Evolutionary conservation across 2,113 vertebrate species (phyloP).

Genomic region (Hipposideros armiger): DNA sequence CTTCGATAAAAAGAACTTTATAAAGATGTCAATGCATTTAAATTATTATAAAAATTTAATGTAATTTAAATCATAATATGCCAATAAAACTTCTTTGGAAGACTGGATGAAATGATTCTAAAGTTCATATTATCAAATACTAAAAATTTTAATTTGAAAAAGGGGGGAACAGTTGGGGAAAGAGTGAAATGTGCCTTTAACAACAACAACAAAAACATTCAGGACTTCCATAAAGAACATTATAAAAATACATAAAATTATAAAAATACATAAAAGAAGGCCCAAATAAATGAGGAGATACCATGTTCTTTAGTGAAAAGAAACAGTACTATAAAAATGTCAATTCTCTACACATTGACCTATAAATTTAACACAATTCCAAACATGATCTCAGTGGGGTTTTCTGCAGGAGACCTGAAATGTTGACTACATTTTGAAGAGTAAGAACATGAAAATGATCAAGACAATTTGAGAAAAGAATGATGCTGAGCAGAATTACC

Average conservation of each 20-base stretch:
- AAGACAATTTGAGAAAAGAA: not conserved
- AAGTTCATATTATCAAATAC: slow-evolving; percentile 8
- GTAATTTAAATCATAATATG: slow-evolving; percentile 50
- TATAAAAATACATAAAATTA: not conserved
- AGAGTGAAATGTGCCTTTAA: not conserved
- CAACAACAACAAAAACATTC: not conserved
- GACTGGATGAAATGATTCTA: slow-evolving; percentile 37
- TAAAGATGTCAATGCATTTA: not conserved
- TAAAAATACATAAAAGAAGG: too few species aligned
- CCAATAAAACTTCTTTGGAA: not conserved
- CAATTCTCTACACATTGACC: not conserved
- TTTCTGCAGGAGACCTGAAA: slow-evolving; percentile 6
- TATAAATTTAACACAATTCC: slow-evolving; percentile 4
- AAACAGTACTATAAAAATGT: not conserved
- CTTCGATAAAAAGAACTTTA: not conserved
- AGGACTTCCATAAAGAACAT: not conserved
- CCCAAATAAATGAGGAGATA: not conserved
- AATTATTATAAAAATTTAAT: slow-evolving; percentile 35
- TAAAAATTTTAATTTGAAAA: slow-evolving; percentile 22
- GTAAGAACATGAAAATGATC: not conserved
- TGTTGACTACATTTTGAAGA: not conserved
- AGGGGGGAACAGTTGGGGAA: not conserved
- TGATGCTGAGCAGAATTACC: not conserved
- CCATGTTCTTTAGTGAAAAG: not conserved
- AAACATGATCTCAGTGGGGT: not conserved